phyloP scores from a whole-genome alignment of 2,888 invertebrate genomes.

The Andricus quercusramuli region DNA sequence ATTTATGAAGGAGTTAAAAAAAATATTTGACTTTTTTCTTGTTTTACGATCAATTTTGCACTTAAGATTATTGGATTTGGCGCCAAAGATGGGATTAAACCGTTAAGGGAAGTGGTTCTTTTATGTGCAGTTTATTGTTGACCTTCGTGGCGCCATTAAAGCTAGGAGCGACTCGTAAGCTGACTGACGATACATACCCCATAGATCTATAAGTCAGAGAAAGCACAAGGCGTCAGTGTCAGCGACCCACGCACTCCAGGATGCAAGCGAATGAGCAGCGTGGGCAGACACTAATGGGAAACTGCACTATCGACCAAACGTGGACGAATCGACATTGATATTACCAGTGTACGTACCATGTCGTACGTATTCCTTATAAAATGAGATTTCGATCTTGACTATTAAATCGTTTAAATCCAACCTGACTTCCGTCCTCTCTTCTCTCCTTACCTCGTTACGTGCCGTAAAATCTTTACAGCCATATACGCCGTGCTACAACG shows the following conservation, averaged over 20 bases:
- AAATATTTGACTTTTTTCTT: neutral
- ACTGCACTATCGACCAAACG: constrained; percentile 39
- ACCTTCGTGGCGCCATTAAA: constrained; percentile 29
- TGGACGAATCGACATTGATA: constrained; percentile 28
- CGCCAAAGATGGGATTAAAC: neutral
- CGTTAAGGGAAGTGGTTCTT: neutral
- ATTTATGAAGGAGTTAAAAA: neutral
- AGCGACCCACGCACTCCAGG: constrained; percentile 11
- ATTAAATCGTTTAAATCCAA: constrained; percentile 37
- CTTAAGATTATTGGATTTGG: neutral
- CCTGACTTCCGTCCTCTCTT: constrained; percentile 27
- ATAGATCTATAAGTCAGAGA: constrained; percentile 13
- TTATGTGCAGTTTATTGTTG: constrained; percentile 21
- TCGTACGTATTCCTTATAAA: constrained; percentile 37
- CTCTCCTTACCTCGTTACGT: constrained; percentile 24
- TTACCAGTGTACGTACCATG: constrained; percentile 34
- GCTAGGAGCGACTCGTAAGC: constrained; percentile 12
- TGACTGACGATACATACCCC: constrained; percentile 12
- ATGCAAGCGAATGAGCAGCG: constrained; percentile 18
- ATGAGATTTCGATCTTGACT: constrained; percentile 33
- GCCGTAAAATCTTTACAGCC: constrained; percentile 30
- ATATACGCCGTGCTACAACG: neutral
- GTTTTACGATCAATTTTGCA: constrained; percentile 1
- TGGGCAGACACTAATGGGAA: constrained; percentile 30
- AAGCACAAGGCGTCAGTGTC: constrained; percentile 28